phyloP scores from a whole-genome alignment of 2,113 vertebrate genomes.

The Dolichallabes microphthalmus region DNA sequence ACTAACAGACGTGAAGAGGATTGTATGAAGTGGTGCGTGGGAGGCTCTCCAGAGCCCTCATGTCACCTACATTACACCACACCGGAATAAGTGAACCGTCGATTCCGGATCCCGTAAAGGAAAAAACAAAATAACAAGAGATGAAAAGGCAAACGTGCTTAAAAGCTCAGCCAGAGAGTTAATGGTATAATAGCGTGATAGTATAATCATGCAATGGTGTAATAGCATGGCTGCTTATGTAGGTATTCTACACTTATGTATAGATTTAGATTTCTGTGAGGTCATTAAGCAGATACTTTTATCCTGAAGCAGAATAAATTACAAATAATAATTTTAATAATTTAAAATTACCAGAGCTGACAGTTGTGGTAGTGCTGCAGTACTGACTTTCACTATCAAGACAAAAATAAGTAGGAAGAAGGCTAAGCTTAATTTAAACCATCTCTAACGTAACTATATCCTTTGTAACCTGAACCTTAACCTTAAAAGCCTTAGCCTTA shows the following conservation, averaged over 20 bases:
- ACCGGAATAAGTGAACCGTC: not conserved
- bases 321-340: no score
- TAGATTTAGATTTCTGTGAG: not conserved
- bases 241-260: not conserved
- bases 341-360: not conserved
- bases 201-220: not conserved
- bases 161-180: slow-evolving; percentile 1
- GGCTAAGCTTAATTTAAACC: not conserved
- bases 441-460: not conserved
- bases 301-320: not conserved
- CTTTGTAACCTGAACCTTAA: not conserved
- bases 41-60: not conserved
- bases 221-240: not conserved
- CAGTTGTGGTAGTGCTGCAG: not conserved
- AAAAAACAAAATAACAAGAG: not conserved
- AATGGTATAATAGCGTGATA: not conserved
- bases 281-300: not conserved
- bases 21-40: not conserved
- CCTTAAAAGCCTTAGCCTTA: not conserved
- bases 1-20: not conserved
- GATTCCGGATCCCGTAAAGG: not conserved
- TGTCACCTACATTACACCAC: slow-evolving; percentile 3
- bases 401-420: not conserved
- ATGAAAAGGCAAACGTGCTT: not conserved
- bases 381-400: not conserved